phyloP scores from a whole-genome alignment of 2,888 invertebrate species.

The Epirrita christyi region DNA sequence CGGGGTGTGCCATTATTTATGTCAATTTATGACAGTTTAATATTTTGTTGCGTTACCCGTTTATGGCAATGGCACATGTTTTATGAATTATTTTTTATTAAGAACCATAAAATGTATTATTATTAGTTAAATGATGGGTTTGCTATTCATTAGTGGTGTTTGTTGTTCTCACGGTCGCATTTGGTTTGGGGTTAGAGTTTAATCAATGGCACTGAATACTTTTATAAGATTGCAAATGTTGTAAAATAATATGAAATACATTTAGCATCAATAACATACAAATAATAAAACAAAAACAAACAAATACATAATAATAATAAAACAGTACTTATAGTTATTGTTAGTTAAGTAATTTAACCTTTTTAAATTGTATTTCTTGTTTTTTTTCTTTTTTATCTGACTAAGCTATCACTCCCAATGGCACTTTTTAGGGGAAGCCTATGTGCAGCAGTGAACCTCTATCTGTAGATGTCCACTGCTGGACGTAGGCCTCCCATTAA shows the following conservation, averaged over 20 bases:
- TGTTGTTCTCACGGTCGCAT: conserved; percentile 75
- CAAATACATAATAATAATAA: too few relatives aligned
- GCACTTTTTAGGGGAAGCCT: too few relatives aligned
- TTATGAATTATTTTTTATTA: conserved; percentile 79
- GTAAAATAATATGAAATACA: too few relatives aligned
- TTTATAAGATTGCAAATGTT: not conserved
- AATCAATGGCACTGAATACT: not conserved
- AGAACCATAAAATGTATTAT: conserved; percentile 75
- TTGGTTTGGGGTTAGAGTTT: conserved; percentile 46
- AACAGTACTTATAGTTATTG: too few relatives aligned
- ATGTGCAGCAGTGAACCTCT: too few relatives aligned
- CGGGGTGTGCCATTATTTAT: conserved; percentile 83
- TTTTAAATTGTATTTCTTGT: too few relatives aligned
- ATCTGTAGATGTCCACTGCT: too few relatives aligned
- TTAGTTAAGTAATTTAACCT: too few relatives aligned
- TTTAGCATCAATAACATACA: not conserved
- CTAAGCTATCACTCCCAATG: too few relatives aligned
- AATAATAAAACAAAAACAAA: too few relatives aligned
- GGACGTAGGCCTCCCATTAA: too few relatives aligned
- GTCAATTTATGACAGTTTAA: conserved; percentile 81
- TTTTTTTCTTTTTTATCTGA: too few relatives aligned
- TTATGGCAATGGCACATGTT: conserved; percentile 70
- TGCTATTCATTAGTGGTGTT: conserved; percentile 75
- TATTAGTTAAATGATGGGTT: conserved; percentile 70
- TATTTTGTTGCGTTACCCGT: conserved; percentile 78